Evolutionary conservation across 2,113 vertebrate genomes (phyloP).

Genomic region (Lamprologus lemairii): DNA sequence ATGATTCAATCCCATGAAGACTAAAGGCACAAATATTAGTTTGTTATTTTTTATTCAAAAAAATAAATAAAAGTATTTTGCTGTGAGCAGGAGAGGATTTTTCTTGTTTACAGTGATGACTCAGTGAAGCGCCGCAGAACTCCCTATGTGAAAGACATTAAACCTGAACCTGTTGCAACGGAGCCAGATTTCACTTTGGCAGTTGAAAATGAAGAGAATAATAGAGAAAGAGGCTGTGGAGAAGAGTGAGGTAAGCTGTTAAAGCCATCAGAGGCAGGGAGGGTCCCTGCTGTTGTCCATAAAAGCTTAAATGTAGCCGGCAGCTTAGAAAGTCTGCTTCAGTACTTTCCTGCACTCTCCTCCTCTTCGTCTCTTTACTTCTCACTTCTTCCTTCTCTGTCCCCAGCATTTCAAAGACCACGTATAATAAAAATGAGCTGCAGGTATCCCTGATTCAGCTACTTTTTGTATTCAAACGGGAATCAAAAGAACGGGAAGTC

Average conservation of each 20-base stretch:
- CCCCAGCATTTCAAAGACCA: conserved; percentile 4
- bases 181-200: not conserved
- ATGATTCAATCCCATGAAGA: not conserved
- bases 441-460: conserved; percentile 34
- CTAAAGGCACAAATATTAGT: not conserved
- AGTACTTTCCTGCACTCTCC: not conserved
- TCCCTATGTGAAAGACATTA: conserved; percentile 5
- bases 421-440: conserved; percentile 12
- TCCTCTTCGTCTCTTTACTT: not conserved
- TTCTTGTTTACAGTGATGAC: not conserved
- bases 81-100: not conserved
- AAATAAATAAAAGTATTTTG: not conserved
- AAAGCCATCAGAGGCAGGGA: conserved; percentile 43
- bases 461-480: not conserved
- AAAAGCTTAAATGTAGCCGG: conserved; percentile 39
- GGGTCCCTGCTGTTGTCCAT: conserved; percentile 34
- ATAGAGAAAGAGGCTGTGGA: not conserved
- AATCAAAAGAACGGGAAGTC: not conserved
- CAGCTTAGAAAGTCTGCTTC: conserved; percentile 14
- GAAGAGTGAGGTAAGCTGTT: conserved; percentile 32
- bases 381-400: not conserved
- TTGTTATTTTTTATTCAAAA: not conserved
- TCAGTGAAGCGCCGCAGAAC: not conserved
- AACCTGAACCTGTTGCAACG: conserved; percentile 16
- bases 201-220: not conserved